Evolutionary conservation across 2,797 vertebrate species (phyloP).

Genomic region (Sebastes jordani): DNA sequence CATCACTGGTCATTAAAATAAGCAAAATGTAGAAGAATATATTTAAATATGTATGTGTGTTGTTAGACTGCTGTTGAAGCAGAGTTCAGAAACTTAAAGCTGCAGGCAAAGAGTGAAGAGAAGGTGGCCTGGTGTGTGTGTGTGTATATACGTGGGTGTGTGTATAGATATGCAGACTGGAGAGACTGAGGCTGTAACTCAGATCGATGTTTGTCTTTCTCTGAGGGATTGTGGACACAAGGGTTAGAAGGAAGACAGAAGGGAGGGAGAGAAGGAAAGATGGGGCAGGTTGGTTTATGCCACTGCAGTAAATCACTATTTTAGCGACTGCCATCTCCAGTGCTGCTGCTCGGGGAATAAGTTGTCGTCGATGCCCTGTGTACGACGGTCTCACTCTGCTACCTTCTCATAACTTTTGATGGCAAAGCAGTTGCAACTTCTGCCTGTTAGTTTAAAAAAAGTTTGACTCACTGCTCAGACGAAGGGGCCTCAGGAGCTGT

Average conservation of each 20-base stretch:
- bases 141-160: background rate
- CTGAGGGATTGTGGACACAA: conserved; percentile 56
- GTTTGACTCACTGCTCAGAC: conserved; percentile 32
- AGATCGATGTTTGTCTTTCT: conserved; percentile 75
- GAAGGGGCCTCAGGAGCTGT: conserved; percentile 4
- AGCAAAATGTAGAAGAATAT: background rate
- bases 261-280: conserved; percentile 25
- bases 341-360: conserved; percentile 48
- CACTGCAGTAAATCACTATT: conserved; percentile 70
- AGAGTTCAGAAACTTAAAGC: conserved; percentile 24
- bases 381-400: conserved; percentile 61
- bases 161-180: conserved; percentile 22
- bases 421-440: conserved; percentile 57
- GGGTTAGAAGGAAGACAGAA: conserved; percentile 43
- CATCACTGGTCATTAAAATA: background rate
- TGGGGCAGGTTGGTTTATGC: conserved; percentile 52
- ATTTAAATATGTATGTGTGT: background rate
- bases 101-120: conserved; percentile 20
- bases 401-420: conserved; percentile 69
- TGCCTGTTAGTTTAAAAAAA: conserved; percentile 37
- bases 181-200: conserved; percentile 70
- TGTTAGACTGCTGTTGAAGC: background rate
- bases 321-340: conserved; percentile 58
- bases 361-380: conserved; percentile 6
- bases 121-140: background rate